phyloP scores from a whole-genome alignment of 2,113 vertebrate species.

The Platycercus adscitus region DNA sequence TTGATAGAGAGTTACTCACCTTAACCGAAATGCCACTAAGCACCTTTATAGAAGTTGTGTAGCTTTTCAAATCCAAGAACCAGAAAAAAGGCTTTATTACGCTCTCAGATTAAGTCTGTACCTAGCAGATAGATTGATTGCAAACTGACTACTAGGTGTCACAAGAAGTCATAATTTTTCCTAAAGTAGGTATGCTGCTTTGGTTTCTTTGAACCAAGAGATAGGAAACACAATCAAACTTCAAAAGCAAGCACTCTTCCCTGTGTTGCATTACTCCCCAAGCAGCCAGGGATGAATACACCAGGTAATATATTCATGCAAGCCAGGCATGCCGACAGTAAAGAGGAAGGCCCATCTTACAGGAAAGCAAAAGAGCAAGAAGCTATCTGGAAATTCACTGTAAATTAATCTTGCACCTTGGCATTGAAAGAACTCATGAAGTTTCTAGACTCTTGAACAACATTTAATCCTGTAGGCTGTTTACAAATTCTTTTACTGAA shows the following conservation, averaged over 20 bases:
- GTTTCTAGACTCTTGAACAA: not conserved
- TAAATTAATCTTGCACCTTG: not conserved
- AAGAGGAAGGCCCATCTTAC: not conserved
- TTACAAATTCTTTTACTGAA: not conserved
- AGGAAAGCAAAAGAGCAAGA: not conserved
- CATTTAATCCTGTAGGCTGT: not conserved
- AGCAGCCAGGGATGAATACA: not conserved
- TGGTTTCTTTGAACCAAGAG: not conserved
- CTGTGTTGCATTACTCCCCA: not conserved
- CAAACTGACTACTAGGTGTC: not conserved
- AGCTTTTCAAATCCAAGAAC: conserved; percentile 32
- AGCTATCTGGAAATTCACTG: not conserved
- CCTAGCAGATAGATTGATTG: not conserved
- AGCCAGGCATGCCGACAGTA: not conserved
- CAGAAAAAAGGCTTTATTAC: not conserved
- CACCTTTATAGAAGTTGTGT: conserved; percentile 33
- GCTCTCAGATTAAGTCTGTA: conserved; percentile 8
- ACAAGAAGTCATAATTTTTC: not conserved
- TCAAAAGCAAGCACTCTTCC: not conserved
- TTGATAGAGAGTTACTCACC: conserved; percentile 63
- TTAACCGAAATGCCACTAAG: conserved; percentile 53
- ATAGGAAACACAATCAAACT: not conserved
- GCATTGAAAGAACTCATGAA: not conserved
- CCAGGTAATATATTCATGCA: not conserved
- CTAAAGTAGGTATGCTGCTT: not conserved